Evolutionary conservation across 2,113 vertebrate species (phyloP), one percentile per base, ranked within the genome.

Genomic region (Leucopternis melanops): DNA sequence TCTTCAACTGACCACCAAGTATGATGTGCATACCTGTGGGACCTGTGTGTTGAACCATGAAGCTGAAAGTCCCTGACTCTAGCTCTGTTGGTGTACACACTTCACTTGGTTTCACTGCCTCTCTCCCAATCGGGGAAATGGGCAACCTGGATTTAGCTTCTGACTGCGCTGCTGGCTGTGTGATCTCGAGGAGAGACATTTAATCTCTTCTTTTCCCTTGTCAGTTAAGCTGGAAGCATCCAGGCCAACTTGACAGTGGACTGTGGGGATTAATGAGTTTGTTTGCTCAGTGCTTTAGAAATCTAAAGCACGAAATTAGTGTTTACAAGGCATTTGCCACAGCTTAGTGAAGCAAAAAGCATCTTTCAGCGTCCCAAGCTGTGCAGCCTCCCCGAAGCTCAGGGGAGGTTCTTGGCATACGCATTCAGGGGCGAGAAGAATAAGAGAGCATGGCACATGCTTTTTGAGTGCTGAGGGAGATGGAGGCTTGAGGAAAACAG

Each of bases 251-350:
- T 96, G 66, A 92, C 42, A 67, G 84, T 69, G 74, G 44, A 34
- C 84, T 40, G 21, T 66, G n/a, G 47, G 87, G 71, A 86, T 97
- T 91, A 85, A 73, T 59, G 65, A 75, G 67, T 87, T 73, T 77
- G 89, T 95, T 93, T 94, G 50, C 61, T 81, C 44, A 44, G 67
- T 70, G 55, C 67, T 94, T 34, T 80, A 63, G 90, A 95, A 90
- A 95, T 87, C 38, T 94, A 52, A 95, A 90, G 95, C 89, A 86
- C 10, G 10, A 87, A 92, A 70, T 95, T 38, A 55, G 59, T 81
- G 63, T 95, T 96, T 95, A 77, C 67, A 78, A 86, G 94, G 87
- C 59, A 59, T 82, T 88, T 82, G 50, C 80, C 6, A 2, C 71
- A 73, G 86, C 84, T 92, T 81, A 95, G 67, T 32, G 74, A 95